Evolutionary conservation across 2,888 invertebrate species (phyloP).

Genomic region (Maniola hyperantus): DNA sequence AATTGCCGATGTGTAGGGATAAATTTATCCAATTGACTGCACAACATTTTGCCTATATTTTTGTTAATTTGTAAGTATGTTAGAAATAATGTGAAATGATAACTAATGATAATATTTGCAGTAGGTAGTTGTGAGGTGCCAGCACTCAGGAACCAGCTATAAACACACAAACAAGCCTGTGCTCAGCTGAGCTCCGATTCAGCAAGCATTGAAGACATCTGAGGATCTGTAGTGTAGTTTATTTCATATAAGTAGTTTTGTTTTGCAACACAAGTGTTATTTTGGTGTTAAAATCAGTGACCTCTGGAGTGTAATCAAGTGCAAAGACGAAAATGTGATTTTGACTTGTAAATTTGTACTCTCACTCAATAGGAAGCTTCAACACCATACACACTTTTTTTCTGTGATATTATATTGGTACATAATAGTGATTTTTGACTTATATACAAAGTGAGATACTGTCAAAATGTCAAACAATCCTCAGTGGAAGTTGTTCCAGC

Average conservation of each 20-base stretch:
- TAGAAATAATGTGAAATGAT: background rate
- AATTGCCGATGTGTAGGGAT: constrained; percentile 1
- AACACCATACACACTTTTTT: constrained; percentile 67
- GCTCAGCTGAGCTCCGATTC: constrained; percentile 85
- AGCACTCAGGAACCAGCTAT: constrained; percentile 60
- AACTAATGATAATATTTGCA: constrained; percentile 29
- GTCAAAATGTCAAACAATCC: constrained; percentile 89
- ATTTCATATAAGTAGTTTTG: constrained; percentile 71
- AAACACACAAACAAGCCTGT: constrained; percentile 41
- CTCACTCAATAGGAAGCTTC: constrained; percentile 51
- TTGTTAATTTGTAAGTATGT: background rate
- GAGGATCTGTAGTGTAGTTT: constrained; percentile 85
- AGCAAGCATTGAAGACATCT: constrained; percentile 96
- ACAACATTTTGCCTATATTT: background rate
- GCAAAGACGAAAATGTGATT: constrained; percentile 72
- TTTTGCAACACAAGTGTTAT: constrained; percentile 55
- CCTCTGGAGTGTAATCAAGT: constrained; percentile 44
- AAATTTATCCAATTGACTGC: background rate
- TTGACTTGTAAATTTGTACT: constrained; percentile 64
- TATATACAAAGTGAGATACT: constrained; percentile 72
- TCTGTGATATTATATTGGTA: constrained; percentile 76
- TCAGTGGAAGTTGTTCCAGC: constrained; percentile 96
- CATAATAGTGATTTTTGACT: constrained; percentile 66
- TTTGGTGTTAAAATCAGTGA: constrained; percentile 52
- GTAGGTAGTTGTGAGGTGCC: constrained; percentile 51